phyloP scores from a whole-genome alignment of 2,888 invertebrate species.

The Apotomis betuletana region DNA sequence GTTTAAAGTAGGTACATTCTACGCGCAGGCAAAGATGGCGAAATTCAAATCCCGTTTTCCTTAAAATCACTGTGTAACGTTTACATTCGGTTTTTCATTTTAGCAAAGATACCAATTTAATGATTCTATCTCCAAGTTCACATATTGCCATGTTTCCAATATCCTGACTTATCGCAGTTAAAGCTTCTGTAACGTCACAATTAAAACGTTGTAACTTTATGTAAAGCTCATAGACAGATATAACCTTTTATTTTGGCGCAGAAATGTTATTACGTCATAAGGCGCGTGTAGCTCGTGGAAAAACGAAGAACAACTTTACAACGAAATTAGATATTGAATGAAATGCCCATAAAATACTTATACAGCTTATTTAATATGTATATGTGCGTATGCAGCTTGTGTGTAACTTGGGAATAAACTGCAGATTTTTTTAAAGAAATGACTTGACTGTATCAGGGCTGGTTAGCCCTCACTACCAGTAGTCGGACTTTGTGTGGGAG shows the following conservation, averaged over 20 bases:
- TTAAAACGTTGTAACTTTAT: neutral
- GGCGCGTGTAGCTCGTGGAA: neutral
- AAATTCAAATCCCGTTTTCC: too few species aligned
- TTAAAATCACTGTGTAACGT: too few species aligned
- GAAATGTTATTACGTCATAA: neutral
- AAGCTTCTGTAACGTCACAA: neutral
- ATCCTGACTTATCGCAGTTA: slow-evolving; percentile 1
- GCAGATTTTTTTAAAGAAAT: too few species aligned
- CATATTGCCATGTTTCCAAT: slow-evolving; percentile 5
- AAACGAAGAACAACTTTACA: neutral
- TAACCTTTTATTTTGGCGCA: neutral
- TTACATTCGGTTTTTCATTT: neutral
- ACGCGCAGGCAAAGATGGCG: too few species aligned
- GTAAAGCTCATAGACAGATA: neutral
- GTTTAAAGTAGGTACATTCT: too few species aligned
- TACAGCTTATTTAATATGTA: too few species aligned
- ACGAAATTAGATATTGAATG: slow-evolving; percentile 2
- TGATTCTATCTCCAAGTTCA: neutral
- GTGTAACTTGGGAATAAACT: too few species aligned
- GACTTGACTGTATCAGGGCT: too few species aligned
- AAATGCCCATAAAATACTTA: too few species aligned
- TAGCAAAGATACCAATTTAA: neutral
- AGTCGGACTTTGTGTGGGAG: too few species aligned
- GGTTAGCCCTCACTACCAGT: too few species aligned
- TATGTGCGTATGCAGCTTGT: too few species aligned